These are phyloP conservation scores for Urosaurus nigricauda DNA, from an alignment of 2,797 vertebrate genomes.

Conservation along the genomic window DNA sequence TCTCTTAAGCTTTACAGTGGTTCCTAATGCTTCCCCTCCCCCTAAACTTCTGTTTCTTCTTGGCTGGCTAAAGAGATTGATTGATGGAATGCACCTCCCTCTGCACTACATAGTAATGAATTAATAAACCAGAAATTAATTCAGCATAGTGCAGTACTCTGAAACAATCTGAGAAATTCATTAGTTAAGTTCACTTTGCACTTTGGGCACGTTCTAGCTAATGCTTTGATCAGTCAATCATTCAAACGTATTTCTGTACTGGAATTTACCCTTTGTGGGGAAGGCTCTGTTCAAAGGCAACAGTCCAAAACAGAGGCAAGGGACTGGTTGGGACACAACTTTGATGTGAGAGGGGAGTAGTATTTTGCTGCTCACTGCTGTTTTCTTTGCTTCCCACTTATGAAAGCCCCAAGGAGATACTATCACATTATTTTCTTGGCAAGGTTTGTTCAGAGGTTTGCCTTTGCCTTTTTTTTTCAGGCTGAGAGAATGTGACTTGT, in stretches of 20 bases:
- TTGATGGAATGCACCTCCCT: neutral
- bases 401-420: too few relatives aligned
- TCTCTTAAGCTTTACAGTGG: neutral
- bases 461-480: too few relatives aligned
- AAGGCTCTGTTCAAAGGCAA: neutral
- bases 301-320: neutral
- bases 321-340: neutral
- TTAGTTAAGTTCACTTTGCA: constrained; percentile 8
- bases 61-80: constrained; percentile 37
- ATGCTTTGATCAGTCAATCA: neutral
- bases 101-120: neutral
- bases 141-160: neutral
- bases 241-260: neutral
- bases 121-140: constrained; percentile 44
- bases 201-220: fast-evolving
- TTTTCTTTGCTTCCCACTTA: too few relatives aligned
- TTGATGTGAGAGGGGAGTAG: neutral
- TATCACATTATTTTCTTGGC: too few relatives aligned
- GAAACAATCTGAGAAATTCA: constrained; percentile 12
- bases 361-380: neutral
- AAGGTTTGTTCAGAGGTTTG: too few relatives aligned
- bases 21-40: neutral
- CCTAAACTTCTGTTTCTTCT: constrained; percentile 10
- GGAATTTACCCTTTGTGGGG: neutral
- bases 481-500: too few relatives aligned